Conservation (phyloP, 2,113 vertebrate species). For the Pantherophis guttatus region DNA sequence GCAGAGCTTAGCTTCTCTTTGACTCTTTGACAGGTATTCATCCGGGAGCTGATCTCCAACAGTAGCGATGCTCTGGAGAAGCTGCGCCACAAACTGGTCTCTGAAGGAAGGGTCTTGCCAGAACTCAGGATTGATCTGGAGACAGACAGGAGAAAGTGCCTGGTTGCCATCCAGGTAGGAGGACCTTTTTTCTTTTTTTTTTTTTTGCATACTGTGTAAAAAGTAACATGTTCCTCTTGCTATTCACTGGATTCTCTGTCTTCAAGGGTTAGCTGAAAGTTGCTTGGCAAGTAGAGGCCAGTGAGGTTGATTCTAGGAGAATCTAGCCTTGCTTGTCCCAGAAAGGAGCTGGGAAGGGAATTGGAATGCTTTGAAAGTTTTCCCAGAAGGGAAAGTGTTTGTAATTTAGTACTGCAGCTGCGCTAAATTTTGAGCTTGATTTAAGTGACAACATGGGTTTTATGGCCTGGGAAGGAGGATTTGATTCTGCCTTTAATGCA, state of each 20-base stretch:
- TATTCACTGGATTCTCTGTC: not conserved
- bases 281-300: not conserved
- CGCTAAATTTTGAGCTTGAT: not conserved
- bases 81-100: slow-evolving; percentile 81
- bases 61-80: slow-evolving; percentile 94
- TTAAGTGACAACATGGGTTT: not conserved
- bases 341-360: not conserved
- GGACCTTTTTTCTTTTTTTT: fast-evolving
- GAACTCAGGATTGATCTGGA: slow-evolving; percentile 94
- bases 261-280: not conserved
- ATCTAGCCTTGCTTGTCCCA: not conserved
- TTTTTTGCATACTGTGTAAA: not conserved
- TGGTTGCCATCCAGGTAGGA: slow-evolving; percentile 90
- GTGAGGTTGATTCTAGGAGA: not conserved
- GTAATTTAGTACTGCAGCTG: not conserved
- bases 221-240: not conserved
- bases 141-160: slow-evolving; percentile 80
- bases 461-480: not conserved
- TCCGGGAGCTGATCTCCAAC: slow-evolving; percentile 95
- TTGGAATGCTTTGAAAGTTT: not conserved
- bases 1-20: not conserved
- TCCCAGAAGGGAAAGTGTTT: not conserved
- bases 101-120: slow-evolving; percentile 73
- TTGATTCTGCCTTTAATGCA: not conserved
- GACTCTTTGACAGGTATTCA: slow-evolving; percentile 79